Conservation (phyloP, 1,140 invertebrate genomes). For the Orchesella cincta region DNA sequence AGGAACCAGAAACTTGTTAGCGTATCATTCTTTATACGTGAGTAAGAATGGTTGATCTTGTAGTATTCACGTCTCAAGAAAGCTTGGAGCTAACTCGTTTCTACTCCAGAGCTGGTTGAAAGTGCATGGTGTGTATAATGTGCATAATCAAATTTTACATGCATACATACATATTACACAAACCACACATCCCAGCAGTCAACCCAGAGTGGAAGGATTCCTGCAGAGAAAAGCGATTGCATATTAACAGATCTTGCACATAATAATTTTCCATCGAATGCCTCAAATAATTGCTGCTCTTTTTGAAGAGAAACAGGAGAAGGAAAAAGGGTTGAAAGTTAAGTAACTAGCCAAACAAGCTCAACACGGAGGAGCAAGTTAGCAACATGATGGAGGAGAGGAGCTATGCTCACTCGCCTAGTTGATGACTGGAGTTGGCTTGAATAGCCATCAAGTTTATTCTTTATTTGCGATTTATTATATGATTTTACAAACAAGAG, state of each 20-base stretch:
- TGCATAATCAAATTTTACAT: too few relatives aligned
- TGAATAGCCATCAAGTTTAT: neutral
- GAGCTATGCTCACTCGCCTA: neutral
- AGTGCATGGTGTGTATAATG: too few relatives aligned
- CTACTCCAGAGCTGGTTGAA: too few relatives aligned
- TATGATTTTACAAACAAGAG: conserved; percentile 19
- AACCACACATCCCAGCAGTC: conserved; percentile 19
- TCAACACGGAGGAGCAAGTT: neutral
- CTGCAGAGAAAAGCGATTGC: conserved; percentile 44
- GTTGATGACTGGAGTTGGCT: conserved; percentile 16
- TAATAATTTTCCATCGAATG: conserved; percentile 48
- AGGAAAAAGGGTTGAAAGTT: conserved; percentile 18
- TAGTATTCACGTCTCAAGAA: too few relatives aligned
- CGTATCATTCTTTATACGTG: too few relatives aligned
- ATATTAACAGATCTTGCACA: conserved; percentile 48
- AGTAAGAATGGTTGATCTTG: too few relatives aligned
- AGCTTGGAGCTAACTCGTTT: too few relatives aligned
- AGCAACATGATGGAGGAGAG: neutral
- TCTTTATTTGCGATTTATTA: conserved; percentile 8
- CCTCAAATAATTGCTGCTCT: conserved; percentile 45
- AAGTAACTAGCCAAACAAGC: conserved; percentile 22
- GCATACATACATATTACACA: too few relatives aligned
- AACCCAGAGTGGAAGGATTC: conserved; percentile 21
- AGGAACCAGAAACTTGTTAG: conserved; percentile 16
- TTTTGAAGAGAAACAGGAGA: conserved; percentile 17